Evolutionary conservation across 1,140 invertebrate species (phyloP), one percentile per base, ranked within the genome.

Genomic region (Kradibia gibbosae): DNA sequence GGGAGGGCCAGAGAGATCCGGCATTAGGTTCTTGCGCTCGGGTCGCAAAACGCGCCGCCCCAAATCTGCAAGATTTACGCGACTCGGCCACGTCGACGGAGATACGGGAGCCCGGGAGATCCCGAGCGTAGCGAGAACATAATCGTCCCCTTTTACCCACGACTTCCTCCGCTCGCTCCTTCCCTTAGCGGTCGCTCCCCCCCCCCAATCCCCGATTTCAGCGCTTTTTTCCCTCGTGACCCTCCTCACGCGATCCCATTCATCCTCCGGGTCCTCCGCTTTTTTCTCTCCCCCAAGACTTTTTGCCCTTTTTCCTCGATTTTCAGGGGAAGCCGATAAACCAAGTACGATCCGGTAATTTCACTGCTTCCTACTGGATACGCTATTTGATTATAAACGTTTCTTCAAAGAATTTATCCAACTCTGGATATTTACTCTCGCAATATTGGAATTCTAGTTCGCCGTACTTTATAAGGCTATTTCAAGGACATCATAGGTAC

Each of bases 51-150:
- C 72, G 71, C 36, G 79, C 55, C 72, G 71, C 67, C 39, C 72
- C 71, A 39, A 75, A 80, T 80, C 60, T 67, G 20, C 42, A 57
- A 80, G 79, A 80, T 80, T 80, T 80, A 80, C 45, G 57, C 42
- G 42, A 31, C n/a, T 25, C 22, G 60, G 34, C n/a, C 20, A 13
- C 39, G 74, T 60, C 53, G 73, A 22, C 45, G 34, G 25, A 22
- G 36, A 25, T 36, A 62, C 34, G 55, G 7, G 3, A 8, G 28
- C n/a, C 45, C 0, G 39, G 7, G 39, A 4, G 39, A 70, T 45
- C 45, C 25, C 25, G 45, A 50, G n/a, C 71, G 25, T 20, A 73
- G 60, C 42, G 2, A 15, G 28, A 71, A 55, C 77, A 39, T 73
- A 72, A 72, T 73, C 78, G 70, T n/a, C n/a, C 50, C 70, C 55